phyloP scores from a whole-genome alignment of 2,797 vertebrate species.

The Tachyglossus aculeatus region DNA sequence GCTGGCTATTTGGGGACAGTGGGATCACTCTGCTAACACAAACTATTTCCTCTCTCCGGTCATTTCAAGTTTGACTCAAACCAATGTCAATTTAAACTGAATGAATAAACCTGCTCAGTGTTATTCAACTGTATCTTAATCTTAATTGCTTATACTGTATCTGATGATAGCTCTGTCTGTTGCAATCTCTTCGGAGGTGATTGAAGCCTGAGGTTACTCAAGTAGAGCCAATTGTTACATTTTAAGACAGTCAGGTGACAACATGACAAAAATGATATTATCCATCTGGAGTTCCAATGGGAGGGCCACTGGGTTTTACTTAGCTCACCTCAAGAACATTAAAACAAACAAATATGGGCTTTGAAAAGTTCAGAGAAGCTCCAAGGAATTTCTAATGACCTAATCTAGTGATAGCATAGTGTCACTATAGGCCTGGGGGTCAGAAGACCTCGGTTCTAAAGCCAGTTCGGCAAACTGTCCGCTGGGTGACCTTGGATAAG shows the following conservation, averaged over 20 bases:
- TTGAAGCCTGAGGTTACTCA: slow-evolving; percentile 61
- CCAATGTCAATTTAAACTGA: neutral
- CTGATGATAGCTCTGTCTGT: slow-evolving; percentile 33
- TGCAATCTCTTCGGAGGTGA: slow-evolving; percentile 46
- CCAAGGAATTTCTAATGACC: too few species aligned
- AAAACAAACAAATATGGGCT: too few species aligned
- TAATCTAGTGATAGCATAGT: too few species aligned
- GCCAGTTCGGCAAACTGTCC: too few species aligned
- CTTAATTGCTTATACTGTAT: slow-evolving; percentile 32
- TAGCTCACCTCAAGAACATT: too few species aligned
- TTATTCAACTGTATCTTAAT: slow-evolving; percentile 18
- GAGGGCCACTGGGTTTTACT: too few species aligned
- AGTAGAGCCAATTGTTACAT: slow-evolving; percentile 57
- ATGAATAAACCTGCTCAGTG: slow-evolving; percentile 44
- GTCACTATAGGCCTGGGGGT: too few species aligned
- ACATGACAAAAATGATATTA: too few species aligned
- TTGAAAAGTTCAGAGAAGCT: too few species aligned
- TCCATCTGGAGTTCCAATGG: too few species aligned
- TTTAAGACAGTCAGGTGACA: slow-evolving; percentile 66
- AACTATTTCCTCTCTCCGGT: neutral
- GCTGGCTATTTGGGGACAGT: neutral
- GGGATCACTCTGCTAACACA: neutral
- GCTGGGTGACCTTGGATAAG: too few species aligned
- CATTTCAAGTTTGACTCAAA: slow-evolving; percentile 41
- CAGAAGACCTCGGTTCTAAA: too few species aligned